Conservation (phyloP, 92 coral and sea anemone genomes). For the Epizoanthus scotinus region DNA sequence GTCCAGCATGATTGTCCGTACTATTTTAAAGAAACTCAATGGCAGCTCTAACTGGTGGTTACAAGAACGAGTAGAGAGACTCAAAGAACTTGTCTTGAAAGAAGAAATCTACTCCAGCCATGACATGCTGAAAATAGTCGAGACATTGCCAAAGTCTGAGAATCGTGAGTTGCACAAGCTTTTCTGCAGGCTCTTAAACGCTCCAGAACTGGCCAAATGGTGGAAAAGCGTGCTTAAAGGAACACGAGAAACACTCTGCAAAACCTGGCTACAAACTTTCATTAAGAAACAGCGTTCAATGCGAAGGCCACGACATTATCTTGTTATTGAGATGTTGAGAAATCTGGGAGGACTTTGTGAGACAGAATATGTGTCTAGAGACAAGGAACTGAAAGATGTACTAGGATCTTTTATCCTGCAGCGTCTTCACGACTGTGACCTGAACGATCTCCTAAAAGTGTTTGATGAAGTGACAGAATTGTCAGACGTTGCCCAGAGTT, state of each 20-base stretch:
- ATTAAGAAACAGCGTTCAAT: not conserved
- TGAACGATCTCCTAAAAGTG: not conserved
- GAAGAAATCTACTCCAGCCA: conserved; percentile 7
- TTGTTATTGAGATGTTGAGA: not conserved
- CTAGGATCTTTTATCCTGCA: not conserved
- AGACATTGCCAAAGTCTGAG: not conserved
- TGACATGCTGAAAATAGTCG: conserved; percentile 10
- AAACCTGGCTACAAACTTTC: not conserved
- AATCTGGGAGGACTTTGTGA: not conserved
- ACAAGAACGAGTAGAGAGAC: not conserved
- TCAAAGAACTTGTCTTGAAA: not conserved
- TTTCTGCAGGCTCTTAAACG: not conserved
- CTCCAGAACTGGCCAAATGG: not conserved
- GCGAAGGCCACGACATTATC: not conserved
- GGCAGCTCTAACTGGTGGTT: conserved; percentile 6
- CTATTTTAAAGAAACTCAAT: not conserved
- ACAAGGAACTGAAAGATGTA: conserved; percentile 8
- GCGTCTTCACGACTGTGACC: conserved; percentile 12
- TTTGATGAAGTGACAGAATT: conserved; percentile 9
- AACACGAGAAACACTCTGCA: conserved; percentile 18
- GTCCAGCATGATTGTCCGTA: not conserved
- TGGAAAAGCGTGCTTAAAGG: not conserved
- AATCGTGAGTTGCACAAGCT: not conserved
- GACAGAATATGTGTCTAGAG: not conserved
- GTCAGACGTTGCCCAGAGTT: not conserved